Evolutionary conservation across 2,797 vertebrate genomes (phyloP), one percentile per base, ranked within the genome.

Genomic region (Acanthurus leucopareius): DNA sequence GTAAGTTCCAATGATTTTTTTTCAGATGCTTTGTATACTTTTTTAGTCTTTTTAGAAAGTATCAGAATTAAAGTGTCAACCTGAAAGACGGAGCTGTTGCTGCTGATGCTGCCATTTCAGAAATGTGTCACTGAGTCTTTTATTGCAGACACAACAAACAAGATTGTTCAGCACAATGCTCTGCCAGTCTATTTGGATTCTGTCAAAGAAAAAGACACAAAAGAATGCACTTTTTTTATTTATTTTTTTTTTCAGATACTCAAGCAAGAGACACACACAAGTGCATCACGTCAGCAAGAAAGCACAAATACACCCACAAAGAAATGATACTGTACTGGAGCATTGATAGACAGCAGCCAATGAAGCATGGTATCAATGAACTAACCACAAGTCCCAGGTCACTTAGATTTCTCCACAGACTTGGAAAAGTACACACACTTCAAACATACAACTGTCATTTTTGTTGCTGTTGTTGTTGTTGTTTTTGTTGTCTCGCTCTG

Each of bases 401-500:
- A 66, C 72, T 65, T 17, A 58, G 38, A 59, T 15, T 52, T 51
- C 45, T 40, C 20, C 25, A 20, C n/a, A 10, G 59, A 51, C 32
- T 28, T 2, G 2, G 14, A 57, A 3, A 32, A 5, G 40, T 4
- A 8, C 11, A 73, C 57, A 68, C 58, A 44, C 14, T 22, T 58
- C 8, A 16, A 67, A 74, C 22, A 62, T 49, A 65, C 40, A 48
- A 53, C 61, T 47, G 14, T 49, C 10, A 25, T 25, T 25, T 25
- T 25, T 25, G 25, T 25, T 25, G 25, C 25, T 25, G 25, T 25
- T 25, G 25, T 25, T 25, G 25, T 25, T 25, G 25, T 25, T 25
- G 25, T 51, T 38, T 69, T 77, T 53, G 69, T 68, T 59, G 67
- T 79, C 53, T 66, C 8, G 13, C 67, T 83, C 63, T 69, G 64